phyloP scores from a whole-genome alignment of 2,888 invertebrate species.

The Ecdyonurus torrentis region DNA sequence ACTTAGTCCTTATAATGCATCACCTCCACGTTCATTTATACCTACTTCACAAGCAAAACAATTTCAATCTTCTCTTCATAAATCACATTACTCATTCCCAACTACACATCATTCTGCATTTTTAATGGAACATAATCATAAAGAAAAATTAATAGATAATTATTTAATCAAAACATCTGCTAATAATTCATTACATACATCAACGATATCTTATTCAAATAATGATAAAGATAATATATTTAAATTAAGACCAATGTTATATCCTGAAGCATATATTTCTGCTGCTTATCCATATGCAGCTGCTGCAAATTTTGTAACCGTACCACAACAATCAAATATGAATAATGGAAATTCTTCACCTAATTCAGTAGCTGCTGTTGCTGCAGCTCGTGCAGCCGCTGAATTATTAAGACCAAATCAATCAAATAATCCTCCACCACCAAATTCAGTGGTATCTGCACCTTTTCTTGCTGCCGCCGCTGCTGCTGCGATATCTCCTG shows the following conservation, averaged over 20 bases:
- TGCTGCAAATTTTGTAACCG: slow-evolving; percentile 55
- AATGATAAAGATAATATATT: slow-evolving; percentile 2
- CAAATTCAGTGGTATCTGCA: slow-evolving; percentile 36
- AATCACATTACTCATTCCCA: not conserved
- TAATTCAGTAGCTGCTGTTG: slow-evolving; percentile 12
- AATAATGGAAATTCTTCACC: not conserved
- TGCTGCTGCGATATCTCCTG: slow-evolving; percentile 38
- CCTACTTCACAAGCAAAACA: not conserved
- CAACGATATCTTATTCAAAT: not conserved
- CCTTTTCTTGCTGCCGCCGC: slow-evolving; percentile 55
- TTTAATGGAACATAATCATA: not conserved
- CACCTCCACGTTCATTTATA: not conserved
- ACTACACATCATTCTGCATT: not conserved
- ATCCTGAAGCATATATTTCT: slow-evolving; percentile 11
- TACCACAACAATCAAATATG: slow-evolving; percentile 5
- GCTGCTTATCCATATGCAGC: slow-evolving; percentile 65
- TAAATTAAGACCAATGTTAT: not conserved
- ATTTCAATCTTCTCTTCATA: not conserved
- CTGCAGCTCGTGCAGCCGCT: slow-evolving; percentile 22
- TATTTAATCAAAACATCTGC: not conserved
- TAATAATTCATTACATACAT: not conserved
- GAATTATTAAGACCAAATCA: slow-evolving; percentile 19
- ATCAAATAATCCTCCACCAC: slow-evolving; percentile 19
- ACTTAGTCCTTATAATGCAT: not conserved
- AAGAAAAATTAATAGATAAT: not conserved